phyloP scores from a whole-genome alignment of 2,113 vertebrate species.

The Pollimyrus isidori region DNA sequence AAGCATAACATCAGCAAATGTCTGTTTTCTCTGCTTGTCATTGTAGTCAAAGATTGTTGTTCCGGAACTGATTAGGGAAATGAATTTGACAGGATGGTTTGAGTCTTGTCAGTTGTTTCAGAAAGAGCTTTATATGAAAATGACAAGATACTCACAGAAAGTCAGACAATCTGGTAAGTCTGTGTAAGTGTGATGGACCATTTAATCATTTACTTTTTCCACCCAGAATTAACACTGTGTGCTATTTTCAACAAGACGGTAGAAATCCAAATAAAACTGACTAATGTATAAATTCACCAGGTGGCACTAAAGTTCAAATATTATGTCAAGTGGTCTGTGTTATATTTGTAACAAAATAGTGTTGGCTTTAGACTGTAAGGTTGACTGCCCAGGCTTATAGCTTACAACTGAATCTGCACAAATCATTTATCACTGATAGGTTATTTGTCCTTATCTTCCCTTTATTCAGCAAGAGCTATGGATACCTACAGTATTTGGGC shows the following conservation, averaged over 20 bases:
- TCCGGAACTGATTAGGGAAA: constrained; percentile 40
- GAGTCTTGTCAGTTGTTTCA: constrained; percentile 49
- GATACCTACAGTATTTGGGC: constrained; percentile 42
- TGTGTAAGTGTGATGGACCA: background rate
- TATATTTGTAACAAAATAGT: background rate
- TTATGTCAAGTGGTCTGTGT: background rate
- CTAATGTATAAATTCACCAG: constrained; percentile 35
- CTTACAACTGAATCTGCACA: background rate
- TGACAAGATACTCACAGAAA: constrained; percentile 33
- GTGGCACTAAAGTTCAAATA: constrained; percentile 19
- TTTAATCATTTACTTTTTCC: background rate
- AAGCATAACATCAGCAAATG: background rate
- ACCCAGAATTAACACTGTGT: background rate
- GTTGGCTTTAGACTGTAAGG: background rate
- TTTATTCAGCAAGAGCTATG: constrained; percentile 44
- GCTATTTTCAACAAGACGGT: background rate
- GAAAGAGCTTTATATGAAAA: constrained; percentile 41
- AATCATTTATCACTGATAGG: background rate
- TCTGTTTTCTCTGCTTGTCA: constrained; percentile 11
- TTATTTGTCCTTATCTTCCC: background rate
- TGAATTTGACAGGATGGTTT: constrained; percentile 56
- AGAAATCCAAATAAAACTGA: background rate
- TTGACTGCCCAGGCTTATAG: background rate
- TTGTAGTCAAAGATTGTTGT: constrained; percentile 42
- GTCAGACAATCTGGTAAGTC: constrained; percentile 39